A percentile compares a stretch with the other conserved stretches of the same genome.
phyloP scores from a whole-genome alignment of 23 tunicate species.

The Phallusia fumigata region DNA sequence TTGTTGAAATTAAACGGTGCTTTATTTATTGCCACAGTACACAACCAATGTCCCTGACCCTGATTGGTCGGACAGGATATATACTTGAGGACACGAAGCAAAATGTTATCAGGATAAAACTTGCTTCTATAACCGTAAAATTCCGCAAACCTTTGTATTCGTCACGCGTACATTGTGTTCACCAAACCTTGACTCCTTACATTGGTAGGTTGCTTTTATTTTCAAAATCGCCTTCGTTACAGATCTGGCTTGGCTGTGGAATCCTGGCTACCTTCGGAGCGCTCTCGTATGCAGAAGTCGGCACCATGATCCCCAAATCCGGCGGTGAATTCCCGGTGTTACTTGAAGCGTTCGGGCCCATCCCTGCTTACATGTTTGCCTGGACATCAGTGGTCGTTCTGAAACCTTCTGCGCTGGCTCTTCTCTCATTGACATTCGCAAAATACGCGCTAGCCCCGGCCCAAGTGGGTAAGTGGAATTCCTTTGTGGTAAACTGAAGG shows the following conservation, averaged over 20 bases:
- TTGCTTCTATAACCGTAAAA: too few species aligned
- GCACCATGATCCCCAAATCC: conserved; percentile 97
- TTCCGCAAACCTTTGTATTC: too few species aligned
- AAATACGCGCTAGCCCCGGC: conserved; percentile 79
- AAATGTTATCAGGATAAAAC: too few species aligned
- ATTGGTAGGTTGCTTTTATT: too few species aligned
- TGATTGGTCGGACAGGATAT: too few species aligned
- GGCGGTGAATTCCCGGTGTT: conserved; percentile 98
- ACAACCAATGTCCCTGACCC: too few species aligned
- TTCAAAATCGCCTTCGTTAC: background rate
- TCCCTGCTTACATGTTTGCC: conserved; percentile 95
- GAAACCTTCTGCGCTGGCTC: conserved; percentile 87
- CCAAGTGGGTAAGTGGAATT: conserved; percentile 1
- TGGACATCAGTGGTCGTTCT: conserved; percentile 89
- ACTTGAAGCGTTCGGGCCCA: conserved; percentile 88
- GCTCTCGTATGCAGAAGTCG: conserved; percentile 97
- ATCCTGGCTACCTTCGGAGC: conserved; percentile 92
- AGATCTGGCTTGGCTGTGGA: conserved; percentile 92
- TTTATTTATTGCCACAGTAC: too few species aligned
- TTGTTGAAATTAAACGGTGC: too few species aligned
- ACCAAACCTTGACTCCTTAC: too few species aligned
- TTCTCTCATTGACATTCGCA: conserved; percentile 91
- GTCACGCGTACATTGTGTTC: too few species aligned
- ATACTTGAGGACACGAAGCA: too few species aligned
- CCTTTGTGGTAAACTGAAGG: too few species aligned